Evolutionary conservation across 1,140 invertebrate genomes (phyloP).

Genomic region (Drosophila gunungcola): DNA sequence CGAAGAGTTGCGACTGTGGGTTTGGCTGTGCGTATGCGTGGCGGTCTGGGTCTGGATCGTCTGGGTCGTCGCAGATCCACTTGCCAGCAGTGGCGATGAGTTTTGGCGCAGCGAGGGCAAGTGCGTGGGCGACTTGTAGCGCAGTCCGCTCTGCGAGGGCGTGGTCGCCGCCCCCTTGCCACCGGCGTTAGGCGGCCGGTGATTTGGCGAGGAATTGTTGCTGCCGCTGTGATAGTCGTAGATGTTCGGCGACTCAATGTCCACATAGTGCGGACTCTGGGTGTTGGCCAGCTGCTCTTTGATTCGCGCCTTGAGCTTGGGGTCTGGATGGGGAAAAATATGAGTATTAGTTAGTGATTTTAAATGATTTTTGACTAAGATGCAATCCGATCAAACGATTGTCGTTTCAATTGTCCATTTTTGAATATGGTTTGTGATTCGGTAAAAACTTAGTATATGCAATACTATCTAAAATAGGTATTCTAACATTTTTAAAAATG

Average conservation of each 20-base stretch:
- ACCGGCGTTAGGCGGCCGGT: constrained; percentile 46
- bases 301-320: constrained; percentile 92
- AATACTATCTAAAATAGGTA: too few relatives aligned
- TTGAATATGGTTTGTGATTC: too few relatives aligned
- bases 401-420: too few relatives aligned
- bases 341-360: background rate
- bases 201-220: constrained; percentile 64
- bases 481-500: too few relatives aligned
- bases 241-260: constrained; percentile 84
- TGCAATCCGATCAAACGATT: background rate
- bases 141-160: constrained; percentile 58
- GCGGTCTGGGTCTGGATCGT: constrained; percentile 27
- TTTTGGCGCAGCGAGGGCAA: constrained; percentile 73
- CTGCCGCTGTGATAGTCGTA: constrained; percentile 77
- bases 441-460: too few relatives aligned
- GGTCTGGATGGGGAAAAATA: constrained; percentile 87
- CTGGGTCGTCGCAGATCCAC: constrained; percentile 42
- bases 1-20: constrained; percentile 81
- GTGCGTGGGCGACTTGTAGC: constrained; percentile 79
- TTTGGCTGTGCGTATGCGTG: constrained; percentile 71
- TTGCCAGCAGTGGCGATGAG: constrained; percentile 49
- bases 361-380: background rate
- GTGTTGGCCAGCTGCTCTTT: constrained; percentile 89
- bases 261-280: constrained; percentile 82
- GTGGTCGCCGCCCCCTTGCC: constrained; percentile 51